A percentile compares a stretch with the other conserved stretches of the same genome.
phyloP scores from a whole-genome alignment of 2,797 vertebrate genomes.

The Phrynocephalus guinanensis region DNA sequence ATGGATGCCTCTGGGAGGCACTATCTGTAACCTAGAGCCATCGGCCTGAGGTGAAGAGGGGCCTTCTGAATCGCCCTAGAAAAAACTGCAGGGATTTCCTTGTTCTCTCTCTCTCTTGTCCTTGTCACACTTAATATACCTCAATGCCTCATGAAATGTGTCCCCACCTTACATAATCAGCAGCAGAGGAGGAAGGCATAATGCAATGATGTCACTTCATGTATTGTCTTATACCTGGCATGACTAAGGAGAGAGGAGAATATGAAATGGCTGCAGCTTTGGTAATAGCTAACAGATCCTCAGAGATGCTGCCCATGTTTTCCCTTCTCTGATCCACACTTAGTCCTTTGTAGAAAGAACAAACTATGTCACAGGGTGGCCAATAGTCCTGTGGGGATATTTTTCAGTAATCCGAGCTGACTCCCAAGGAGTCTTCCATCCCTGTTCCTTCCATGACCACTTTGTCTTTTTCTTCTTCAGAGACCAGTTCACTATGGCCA shows the following conservation, averaged over 20 bases:
- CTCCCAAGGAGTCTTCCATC: not conserved
- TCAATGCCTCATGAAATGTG: not conserved
- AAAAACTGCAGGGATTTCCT: not conserved
- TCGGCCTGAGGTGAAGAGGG: not conserved
- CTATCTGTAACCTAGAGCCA: not conserved
- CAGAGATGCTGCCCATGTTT: not conserved
- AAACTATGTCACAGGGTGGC: not conserved
- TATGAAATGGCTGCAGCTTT: not conserved
- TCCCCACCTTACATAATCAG: not conserved
- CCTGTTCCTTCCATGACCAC: not conserved
- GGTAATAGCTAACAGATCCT: not conserved
- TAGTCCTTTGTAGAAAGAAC: not conserved
- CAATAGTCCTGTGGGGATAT: not conserved
- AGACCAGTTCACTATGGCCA: not conserved
- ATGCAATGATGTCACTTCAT: not conserved
- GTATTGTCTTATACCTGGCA: slow-evolving; percentile 10
- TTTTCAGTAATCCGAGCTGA: not conserved
- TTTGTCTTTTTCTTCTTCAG: not conserved
- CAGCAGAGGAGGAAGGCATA: not conserved
- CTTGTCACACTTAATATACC: not conserved
- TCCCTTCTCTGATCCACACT: not conserved
- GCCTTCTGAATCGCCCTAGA: not conserved
- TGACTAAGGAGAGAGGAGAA: not conserved
- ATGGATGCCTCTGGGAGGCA: not conserved
- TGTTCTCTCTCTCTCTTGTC: not conserved